Conservation (phyloP, 30 jellyfish, hydroid and myxozoan genomes). For the Chrysaora quinquecirrha region DNA sequence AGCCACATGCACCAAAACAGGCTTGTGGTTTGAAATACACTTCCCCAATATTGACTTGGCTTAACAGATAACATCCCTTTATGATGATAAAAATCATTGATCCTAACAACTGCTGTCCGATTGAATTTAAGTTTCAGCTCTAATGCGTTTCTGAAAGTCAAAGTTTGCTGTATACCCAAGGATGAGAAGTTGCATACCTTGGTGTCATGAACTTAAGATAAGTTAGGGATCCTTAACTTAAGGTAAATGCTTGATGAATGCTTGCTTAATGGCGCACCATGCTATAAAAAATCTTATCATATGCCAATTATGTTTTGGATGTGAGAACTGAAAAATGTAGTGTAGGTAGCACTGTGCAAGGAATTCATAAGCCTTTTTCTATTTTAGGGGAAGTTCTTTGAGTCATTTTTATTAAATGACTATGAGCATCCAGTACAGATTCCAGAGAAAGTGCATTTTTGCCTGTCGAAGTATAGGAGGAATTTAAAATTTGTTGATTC, state of each 20-base stretch:
- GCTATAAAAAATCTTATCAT: neutral
- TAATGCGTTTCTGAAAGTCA: neutral
- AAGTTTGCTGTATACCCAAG: neutral
- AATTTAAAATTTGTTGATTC: neutral
- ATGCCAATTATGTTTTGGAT: neutral
- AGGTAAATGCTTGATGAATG: neutral
- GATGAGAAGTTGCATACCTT: neutral
- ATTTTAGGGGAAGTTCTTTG: neutral
- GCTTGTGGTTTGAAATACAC: neutral
- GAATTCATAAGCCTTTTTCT: neutral
- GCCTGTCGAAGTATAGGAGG: neutral
- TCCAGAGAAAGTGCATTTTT: neutral
- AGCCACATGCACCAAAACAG: conserved; percentile 1
- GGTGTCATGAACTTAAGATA: neutral
- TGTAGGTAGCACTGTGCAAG: neutral
- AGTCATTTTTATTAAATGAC: neutral
- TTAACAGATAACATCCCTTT: neutral
- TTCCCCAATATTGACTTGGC: neutral
- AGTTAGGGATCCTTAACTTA: neutral
- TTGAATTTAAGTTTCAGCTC: neutral
- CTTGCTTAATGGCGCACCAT: neutral
- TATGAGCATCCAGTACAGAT: neutral
- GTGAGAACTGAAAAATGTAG: neutral
- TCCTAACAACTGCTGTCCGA: neutral
- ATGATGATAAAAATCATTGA: neutral